These are phyloP conservation scores for Latrodectus elegans DNA, from an alignment of 2,888 invertebrate genomes.

Conservation along the genomic window DNA sequence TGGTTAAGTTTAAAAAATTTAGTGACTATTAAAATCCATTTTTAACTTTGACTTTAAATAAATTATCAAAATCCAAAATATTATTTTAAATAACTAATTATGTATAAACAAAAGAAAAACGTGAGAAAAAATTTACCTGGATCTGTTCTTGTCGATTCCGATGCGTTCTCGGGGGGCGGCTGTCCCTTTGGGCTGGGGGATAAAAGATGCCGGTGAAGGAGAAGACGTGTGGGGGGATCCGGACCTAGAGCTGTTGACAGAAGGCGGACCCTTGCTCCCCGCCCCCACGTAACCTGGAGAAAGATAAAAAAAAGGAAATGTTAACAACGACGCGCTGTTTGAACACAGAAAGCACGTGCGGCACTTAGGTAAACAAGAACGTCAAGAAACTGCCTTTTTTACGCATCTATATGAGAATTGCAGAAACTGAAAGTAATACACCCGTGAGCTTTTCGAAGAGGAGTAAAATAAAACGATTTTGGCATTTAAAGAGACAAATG, in stretches of 20 bases:
- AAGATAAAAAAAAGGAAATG: slow-evolving; percentile 15
- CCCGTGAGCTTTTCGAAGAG: too few species aligned
- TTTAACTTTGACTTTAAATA: too few species aligned
- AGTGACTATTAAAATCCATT: too few species aligned
- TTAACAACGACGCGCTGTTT: slow-evolving; percentile 10
- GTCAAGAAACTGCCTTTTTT: neutral
- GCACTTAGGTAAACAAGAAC: slow-evolving; percentile 15
- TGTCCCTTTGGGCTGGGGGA: slow-evolving; percentile 62
- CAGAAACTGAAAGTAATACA: too few species aligned
- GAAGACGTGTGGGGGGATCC: slow-evolving; percentile 64
- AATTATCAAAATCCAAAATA: too few species aligned
- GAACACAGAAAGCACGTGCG: slow-evolving; percentile 8
- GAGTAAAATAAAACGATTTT: too few species aligned
- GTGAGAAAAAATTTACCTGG: slow-evolving; percentile 40
- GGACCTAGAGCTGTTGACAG: slow-evolving; percentile 62
- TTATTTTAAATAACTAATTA: too few species aligned
- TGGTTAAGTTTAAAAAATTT: too few species aligned
- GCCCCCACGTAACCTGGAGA: slow-evolving; percentile 61
- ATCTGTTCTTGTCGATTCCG: slow-evolving; percentile 62
- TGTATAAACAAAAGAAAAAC: neutral
- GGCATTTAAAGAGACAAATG: too few species aligned
- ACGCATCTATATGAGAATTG: too few species aligned
- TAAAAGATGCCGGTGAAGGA: slow-evolving; percentile 60
- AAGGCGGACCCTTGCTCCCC: slow-evolving; percentile 60
- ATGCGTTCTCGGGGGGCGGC: slow-evolving; percentile 39